Base-by-base conservation (phyloP, 2,797 vertebrate species). In the Premnoplex brunnescens region DNA sequence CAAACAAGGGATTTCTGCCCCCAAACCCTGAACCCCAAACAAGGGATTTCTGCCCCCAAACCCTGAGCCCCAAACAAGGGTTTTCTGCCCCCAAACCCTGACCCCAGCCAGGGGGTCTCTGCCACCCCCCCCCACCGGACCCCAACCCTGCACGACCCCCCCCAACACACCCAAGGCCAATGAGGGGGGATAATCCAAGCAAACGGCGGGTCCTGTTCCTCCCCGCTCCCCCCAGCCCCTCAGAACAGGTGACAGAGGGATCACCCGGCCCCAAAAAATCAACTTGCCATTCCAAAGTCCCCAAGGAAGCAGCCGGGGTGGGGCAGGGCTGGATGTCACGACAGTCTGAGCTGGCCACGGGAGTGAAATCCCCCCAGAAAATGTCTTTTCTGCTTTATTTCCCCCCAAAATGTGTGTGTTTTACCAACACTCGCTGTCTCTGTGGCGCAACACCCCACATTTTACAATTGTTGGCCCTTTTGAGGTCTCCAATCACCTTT, bases 401-500 rank as follows among this genome's bases (percentile, higher is more conserved):
- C 18, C 6, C 36, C 17, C 39, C 10, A 12, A 43, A 10, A 23
- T 2, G 3, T 21, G 39, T 21, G 24, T 4, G 18, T 12, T 60
- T 59, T 12, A 10, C 21, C 51, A 7, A 17, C 52, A 26, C 3
- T 2, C 23, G 23, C 37, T 2, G 39, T 13, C 18, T 15, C 23
- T 2, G 9, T 5, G 1, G 8, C 23, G 1, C 6, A 32, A 30
- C 26, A 5, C 43, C 39, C 23, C 18, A 3, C 1, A 2, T 90
- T 41, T 64, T 8, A 6, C 15, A 44, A 4, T 10, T 3, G 5
- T 9, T 4, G 28, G 14, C 37, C 27, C 23, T 3, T 3, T 4
- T 36, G 9, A 36, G 6, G 4, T 17, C 49, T 30, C 43, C 1
- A 30, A n/a, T 30, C 23, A 1, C 14, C 26, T 48, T 27, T 32